These are phyloP conservation scores for Gymnopithys bicolor DNA, from an alignment of 2,797 vertebrate species.

Conservation along the genomic window DNA sequence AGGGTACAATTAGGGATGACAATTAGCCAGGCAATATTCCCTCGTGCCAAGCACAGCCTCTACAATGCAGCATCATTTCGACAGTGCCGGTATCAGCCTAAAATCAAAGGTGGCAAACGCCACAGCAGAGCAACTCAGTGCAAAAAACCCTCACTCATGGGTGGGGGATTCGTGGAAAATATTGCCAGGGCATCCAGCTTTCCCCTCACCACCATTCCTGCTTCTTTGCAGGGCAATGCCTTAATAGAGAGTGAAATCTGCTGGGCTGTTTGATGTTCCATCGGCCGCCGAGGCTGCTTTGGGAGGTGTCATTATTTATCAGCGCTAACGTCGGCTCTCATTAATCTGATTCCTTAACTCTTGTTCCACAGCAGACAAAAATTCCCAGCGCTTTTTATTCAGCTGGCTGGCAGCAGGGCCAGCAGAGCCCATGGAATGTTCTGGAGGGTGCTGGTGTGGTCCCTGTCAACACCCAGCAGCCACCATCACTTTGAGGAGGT, in stretches of 20 bases:
- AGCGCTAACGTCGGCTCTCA: constrained; percentile 54
- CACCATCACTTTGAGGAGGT: background rate
- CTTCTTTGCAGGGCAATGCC: background rate
- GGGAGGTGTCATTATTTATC: constrained; percentile 65
- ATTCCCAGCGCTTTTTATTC: constrained; percentile 7
- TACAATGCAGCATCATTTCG: fast-evolving
- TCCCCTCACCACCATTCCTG: background rate
- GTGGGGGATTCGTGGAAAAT: background rate
- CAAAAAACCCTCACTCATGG: fast-evolving
- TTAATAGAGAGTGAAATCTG: constrained; percentile 34
- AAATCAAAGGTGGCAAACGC: background rate
- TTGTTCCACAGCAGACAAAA: background rate
- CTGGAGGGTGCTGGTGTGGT: background rate
- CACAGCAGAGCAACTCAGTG: background rate
- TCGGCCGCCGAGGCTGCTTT: constrained; percentile 27
- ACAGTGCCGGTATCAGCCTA: background rate
- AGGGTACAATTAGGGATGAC: background rate
- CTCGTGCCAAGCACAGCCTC: background rate
- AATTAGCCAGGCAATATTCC: background rate
- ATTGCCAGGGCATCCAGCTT: background rate
- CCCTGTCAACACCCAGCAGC: constrained; percentile 37
- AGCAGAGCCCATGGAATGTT: background rate
- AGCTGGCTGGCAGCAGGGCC: background rate
- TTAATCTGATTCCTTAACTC: constrained; percentile 62
- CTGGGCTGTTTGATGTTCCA: constrained; percentile 32